Conservation (phyloP, 2,797 vertebrate species). For the Lepilemur septentrionalis region DNA sequence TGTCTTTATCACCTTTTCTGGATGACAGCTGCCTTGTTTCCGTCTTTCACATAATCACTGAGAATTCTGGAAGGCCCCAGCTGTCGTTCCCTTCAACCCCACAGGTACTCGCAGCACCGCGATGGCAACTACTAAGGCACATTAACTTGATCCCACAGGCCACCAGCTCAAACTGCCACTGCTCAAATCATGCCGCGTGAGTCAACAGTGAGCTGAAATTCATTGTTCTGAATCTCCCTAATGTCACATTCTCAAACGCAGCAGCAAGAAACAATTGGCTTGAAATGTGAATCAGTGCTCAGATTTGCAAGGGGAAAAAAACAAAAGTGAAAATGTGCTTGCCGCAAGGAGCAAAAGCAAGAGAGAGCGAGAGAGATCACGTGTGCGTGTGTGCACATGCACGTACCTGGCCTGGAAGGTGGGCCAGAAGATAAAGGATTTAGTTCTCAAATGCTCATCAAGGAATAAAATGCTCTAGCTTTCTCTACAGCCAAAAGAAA, state of each 20-base stretch:
- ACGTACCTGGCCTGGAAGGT: not conserved
- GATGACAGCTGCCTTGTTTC: not conserved
- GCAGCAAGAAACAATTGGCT: constrained; percentile 39
- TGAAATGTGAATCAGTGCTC: constrained; percentile 33
- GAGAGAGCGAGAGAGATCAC: not conserved
- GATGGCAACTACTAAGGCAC: constrained; percentile 46
- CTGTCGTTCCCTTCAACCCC: not conserved
- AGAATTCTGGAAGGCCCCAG: not conserved
- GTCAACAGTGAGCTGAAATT: constrained; percentile 74
- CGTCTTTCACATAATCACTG: not conserved
- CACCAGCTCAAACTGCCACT: constrained; percentile 53
- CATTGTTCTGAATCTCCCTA: not conserved
- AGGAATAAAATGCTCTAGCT: not conserved
- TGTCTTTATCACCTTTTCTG: not conserved
- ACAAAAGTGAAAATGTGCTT: not conserved
- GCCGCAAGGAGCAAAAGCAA: not conserved
- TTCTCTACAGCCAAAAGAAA: constrained; percentile 26
- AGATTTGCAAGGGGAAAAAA: not conserved
- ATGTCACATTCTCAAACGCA: not conserved
- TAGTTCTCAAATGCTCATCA: not conserved
- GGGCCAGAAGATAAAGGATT: not conserved
- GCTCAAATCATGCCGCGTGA: constrained; percentile 65
- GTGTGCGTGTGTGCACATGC: not conserved
- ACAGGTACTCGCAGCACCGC: not conserved
- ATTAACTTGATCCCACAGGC: constrained; percentile 24